phyloP scores from a whole-genome alignment of 2,797 vertebrate genomes.

The Neostethus bicornis region DNA sequence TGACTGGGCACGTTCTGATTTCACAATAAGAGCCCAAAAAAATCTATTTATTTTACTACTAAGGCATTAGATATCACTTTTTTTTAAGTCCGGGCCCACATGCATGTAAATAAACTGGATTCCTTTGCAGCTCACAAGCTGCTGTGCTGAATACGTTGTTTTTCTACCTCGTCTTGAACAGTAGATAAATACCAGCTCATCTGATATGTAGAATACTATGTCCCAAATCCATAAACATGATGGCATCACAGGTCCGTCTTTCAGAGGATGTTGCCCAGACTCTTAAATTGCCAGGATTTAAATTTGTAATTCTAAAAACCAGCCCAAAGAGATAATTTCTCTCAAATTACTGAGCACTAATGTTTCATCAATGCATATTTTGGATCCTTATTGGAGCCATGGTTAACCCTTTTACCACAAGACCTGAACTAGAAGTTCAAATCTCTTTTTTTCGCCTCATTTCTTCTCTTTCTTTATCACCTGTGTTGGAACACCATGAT shows the following conservation, averaged over 20 bases:
- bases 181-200: background rate
- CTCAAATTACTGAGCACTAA: constrained; percentile 60
- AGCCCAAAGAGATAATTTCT: constrained; percentile 57
- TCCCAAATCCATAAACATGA: background rate
- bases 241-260: background rate
- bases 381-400: constrained; percentile 58
- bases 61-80: too few species aligned
- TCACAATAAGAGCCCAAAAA: too few species aligned
- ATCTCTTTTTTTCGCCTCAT: constrained; percentile 63
- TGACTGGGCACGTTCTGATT: too few species aligned
- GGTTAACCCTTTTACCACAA: constrained; percentile 53
- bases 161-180: constrained; percentile 1
- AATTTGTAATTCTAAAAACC: constrained; percentile 49
- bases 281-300: constrained; percentile 23
- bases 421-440: constrained; percentile 53
- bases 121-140: background rate
- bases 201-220: background rate
- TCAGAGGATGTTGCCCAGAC: constrained; percentile 1
- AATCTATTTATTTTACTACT: too few species aligned
- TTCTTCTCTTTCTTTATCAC: constrained; percentile 72
- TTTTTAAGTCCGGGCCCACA: background rate
- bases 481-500: constrained; percentile 57
- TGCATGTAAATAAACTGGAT: background rate
- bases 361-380: constrained; percentile 71
- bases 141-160: background rate